These are phyloP conservation scores for Eospalax fontanierii DNA, from an alignment of 2,797 vertebrate species.

Conservation along the genomic window DNA sequence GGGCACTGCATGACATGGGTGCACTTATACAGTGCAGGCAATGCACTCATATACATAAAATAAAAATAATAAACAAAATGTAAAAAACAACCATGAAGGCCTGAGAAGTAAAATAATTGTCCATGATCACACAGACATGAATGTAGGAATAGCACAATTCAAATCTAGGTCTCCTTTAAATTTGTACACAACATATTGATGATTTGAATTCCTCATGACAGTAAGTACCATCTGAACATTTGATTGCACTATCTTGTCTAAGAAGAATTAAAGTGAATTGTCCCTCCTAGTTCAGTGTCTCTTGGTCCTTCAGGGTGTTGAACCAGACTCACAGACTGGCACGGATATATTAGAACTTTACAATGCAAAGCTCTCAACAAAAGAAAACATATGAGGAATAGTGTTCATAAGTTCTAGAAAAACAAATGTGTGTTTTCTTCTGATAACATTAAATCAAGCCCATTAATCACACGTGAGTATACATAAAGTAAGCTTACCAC, in stretches of 20 bases:
- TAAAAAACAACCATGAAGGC: neutral
- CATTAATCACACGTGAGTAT: conserved; percentile 47
- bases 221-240: conserved; percentile 14
- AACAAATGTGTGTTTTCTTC: conserved; percentile 48
- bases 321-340: conserved; percentile 40
- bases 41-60: too few relatives aligned
- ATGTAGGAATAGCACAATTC: neutral
- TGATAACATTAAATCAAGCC: conserved; percentile 61
- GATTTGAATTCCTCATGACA: conserved; percentile 14
- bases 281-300: conserved; percentile 37
- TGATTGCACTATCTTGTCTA: conserved; percentile 39
- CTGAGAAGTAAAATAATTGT: conserved; percentile 14
- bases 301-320: conserved; percentile 37
- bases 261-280: conserved; percentile 42
- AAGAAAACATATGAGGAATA: conserved; percentile 21
- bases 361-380: conserved; percentile 39
- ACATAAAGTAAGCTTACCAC: neutral
- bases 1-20: too few relatives aligned
- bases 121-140: neutral
- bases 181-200: neutral
- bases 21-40: too few relatives aligned
- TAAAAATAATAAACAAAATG: neutral
- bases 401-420: neutral
- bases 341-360: neutral
- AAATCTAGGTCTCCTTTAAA: neutral